Evolutionary conservation across 2,888 invertebrate species (phyloP).

Genomic region (Chesias legatella): DNA sequence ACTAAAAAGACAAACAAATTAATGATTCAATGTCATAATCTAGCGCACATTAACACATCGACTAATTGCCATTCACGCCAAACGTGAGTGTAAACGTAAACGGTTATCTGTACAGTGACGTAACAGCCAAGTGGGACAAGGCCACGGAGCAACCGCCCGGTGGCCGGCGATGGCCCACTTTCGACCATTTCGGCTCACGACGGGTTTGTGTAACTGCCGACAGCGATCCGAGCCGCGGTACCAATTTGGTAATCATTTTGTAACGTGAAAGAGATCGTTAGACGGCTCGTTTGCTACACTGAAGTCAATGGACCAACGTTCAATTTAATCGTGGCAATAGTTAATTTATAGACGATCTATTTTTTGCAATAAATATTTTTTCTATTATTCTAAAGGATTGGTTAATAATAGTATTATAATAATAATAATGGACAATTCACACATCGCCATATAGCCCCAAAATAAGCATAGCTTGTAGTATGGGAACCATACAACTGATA

Average conservation of each 20-base stretch:
- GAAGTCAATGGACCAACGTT: slow-evolving; percentile 8
- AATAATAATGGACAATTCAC: too few species aligned
- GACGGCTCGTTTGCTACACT: slow-evolving; percentile 11
- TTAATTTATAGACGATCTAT: too few species aligned
- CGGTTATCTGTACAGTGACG: slow-evolving; percentile 22
- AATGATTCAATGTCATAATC: slow-evolving; percentile 11
- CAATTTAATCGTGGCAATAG: slow-evolving; percentile 9
- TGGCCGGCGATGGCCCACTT: slow-evolving; percentile 57
- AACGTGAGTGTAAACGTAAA: slow-evolving; percentile 13
- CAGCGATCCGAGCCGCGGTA: slow-evolving; percentile 24
- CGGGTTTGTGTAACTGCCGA: slow-evolving; percentile 42
- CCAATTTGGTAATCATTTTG: slow-evolving; percentile 33
- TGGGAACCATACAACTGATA: too few species aligned
- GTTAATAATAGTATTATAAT: too few species aligned
- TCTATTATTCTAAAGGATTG: too few species aligned
- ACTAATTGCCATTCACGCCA: slow-evolving; percentile 14
- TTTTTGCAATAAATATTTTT: too few species aligned
- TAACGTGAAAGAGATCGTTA: slow-evolving; percentile 32
- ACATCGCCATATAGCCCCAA: too few species aligned
- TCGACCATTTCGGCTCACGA: slow-evolving; percentile 41
- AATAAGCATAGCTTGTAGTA: too few species aligned
- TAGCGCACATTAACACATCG: slow-evolving; percentile 1
- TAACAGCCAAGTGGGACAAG: slow-evolving; percentile 48
- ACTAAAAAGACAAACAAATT: background rate
- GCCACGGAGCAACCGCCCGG: slow-evolving; percentile 48